Evolutionary conservation across 2,888 invertebrate species (phyloP).

Genomic region (Diabrotica balteata): DNA sequence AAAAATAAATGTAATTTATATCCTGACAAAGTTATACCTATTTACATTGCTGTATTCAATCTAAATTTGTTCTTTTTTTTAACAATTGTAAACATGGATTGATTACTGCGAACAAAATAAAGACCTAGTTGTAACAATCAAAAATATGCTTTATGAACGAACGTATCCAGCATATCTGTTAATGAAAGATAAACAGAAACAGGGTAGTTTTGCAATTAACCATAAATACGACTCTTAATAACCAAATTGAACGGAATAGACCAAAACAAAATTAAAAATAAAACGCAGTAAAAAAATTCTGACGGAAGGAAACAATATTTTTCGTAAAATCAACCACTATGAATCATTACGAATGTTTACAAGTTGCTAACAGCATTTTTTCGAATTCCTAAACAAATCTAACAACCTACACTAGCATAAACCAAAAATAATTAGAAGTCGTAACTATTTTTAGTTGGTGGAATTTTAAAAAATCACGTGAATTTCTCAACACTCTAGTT

Average conservation of each 20-base stretch:
- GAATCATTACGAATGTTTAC: slow-evolving; percentile 16
- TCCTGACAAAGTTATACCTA: too few species aligned
- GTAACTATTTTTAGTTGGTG: slow-evolving; percentile 31
- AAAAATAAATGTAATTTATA: too few species aligned
- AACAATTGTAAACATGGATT: too few species aligned
- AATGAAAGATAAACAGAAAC: not conserved
- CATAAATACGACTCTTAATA: not conserved
- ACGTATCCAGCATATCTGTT: too few species aligned
- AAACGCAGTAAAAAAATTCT: not conserved
- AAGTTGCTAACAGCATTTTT: slow-evolving; percentile 11
- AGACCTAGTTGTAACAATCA: too few species aligned
- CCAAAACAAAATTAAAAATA: not conserved
- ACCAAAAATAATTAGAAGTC: slow-evolving; percentile 11
- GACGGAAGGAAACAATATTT: not conserved
- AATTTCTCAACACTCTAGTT: not conserved
- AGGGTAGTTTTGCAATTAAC: not conserved
- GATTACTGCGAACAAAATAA: too few species aligned
- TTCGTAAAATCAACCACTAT: not conserved
- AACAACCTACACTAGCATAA: slow-evolving; percentile 14
- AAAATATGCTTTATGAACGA: too few species aligned
- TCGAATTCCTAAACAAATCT: slow-evolving; percentile 9
- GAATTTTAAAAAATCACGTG: slow-evolving; percentile 20
- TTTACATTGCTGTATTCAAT: too few species aligned
- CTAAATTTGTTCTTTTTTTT: too few species aligned
- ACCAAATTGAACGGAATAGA: not conserved